Conservation (phyloP, 1,140 invertebrate genomes). For the Sitodiplosis mosellana region DNA sequence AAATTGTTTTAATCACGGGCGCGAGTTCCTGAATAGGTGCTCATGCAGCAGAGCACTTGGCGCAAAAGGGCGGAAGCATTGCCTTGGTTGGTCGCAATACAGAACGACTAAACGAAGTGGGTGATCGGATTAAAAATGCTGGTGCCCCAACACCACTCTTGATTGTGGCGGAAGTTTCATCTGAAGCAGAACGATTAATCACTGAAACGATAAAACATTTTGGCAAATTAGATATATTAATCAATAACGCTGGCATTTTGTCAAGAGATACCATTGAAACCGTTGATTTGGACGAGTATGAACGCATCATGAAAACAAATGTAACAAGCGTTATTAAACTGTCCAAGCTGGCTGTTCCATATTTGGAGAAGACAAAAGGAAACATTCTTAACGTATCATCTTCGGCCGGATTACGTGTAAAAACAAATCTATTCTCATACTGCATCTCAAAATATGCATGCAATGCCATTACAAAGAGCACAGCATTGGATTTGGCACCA, state of each 20-base stretch:
- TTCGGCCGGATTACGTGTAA: slow-evolving; percentile 63
- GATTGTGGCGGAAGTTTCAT: slow-evolving; percentile 39
- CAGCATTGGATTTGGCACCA: too few species aligned
- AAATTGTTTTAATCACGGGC: too few species aligned
- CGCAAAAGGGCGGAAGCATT: too few species aligned
- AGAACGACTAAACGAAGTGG: too few species aligned
- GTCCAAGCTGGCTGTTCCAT: too few species aligned
- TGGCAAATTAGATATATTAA: slow-evolving; percentile 53
- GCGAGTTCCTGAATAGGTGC: too few species aligned
- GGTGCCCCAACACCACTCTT: not conserved
- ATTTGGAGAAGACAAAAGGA: slow-evolving; percentile 64
- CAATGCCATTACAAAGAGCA: too few species aligned
- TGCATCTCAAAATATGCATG: slow-evolving; percentile 72
- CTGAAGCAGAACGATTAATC: slow-evolving; percentile 50
- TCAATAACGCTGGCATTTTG: slow-evolving; percentile 80
- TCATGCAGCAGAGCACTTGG: too few species aligned
- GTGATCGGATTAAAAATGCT: too few species aligned
- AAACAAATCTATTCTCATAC: slow-evolving; percentile 59
- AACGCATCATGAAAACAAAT: slow-evolving; percentile 69
- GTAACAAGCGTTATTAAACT: slow-evolving; percentile 64
- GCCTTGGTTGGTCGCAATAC: too few species aligned
- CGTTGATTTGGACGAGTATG: slow-evolving; percentile 64
- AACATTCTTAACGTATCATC: slow-evolving; percentile 69
- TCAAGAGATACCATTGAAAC: slow-evolving; percentile 66
- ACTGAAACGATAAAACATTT: slow-evolving; percentile 47